Base-by-base conservation (phyloP, 2,888 invertebrate species). In the Tipula vernalis region DNA sequence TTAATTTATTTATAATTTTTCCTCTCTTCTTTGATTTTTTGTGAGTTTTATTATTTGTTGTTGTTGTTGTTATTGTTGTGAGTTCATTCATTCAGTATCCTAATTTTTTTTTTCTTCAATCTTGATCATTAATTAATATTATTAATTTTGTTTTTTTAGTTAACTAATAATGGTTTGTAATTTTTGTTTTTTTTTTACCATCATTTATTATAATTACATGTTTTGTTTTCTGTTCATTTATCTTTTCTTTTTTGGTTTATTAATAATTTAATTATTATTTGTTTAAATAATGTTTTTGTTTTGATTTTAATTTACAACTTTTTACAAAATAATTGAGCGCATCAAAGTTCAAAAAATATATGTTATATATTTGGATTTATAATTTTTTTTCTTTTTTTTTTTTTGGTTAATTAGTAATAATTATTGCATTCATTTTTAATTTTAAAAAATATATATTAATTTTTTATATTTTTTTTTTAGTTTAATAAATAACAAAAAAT, bases 241-340 rank as follows among this genome's bases (percentile, higher is more conserved):
- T 39, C 36, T 36, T 36, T n/a, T n/a, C n/a, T 83, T 36, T 83
- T 36, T 83, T 83, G 36, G 10, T 83, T 83, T 83, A 6, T 83
- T 83, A 28, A 4, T 83, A 83, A 2, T 28, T 39, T 39, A 39
- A 39, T 36, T 13, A 36, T 28, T 15, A 6, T 57, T 18, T 57
- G 15, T 57, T 57, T 57, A 15, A 57, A 83, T 83, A 36, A 83
- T 83, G 36, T 36, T 83, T 83, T 15, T 28, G 3, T 83, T 83
- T 85, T 39, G 36, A n/a, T 39, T 39, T 36, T 39, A 85, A 39
- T 85, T 41, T 85, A 85, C 85, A 85, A 85, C 85, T 85, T 85
- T 85, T 85, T 85, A 85, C 85, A 85, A 85, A 85, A 85, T 85
- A 85, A 85, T 85, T 85, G 85, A 85, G 85, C 85, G 85, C 85